Base-by-base conservation (phyloP, 2,113 vertebrate species). In the rat (Rattus norvegicus) region DNA sequence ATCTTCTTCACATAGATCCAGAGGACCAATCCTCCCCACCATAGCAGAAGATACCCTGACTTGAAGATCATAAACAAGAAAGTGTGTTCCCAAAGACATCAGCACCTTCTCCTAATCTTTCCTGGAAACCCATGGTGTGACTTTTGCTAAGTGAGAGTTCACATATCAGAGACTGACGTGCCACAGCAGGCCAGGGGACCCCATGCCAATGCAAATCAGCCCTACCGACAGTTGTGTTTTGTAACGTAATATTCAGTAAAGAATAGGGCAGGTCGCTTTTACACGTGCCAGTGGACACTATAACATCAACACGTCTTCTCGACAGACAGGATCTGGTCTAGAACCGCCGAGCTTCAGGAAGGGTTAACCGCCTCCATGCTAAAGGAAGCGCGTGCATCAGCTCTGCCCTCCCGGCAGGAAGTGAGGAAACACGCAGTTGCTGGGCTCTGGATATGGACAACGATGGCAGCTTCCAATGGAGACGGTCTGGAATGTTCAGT, bases 41-140 rank as follows among this genome's bases (percentile, higher is more conserved):
- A 1, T 3, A 39, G 56, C 56, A 85, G 77, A 90, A 43, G 77
- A 83, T 28, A 3, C 13, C 33, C 36, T 1, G 5, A 20, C 24
- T 36, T 43, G 28, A 39, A 33, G 75, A 20, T 4, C 4, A 0
- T 43, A 72, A 75, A 9, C 49, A 11, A 65, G 47, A 24, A 88
- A 70, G 49, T 49, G 24, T 6, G 19, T 2, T 84, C n/a, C 52
- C 9, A 16, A 59, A 59, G 91, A n/a, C 2, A 22, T 3, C 28
- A 1, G 19, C 33, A 7, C 54, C 73, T 67, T 88, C 76, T 72
- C 47, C 86, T 47, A 22, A 20, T 59, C 83, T 7, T 56, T 61
- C 22, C 39, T 0, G 0, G 1, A 1, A 14, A 39, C n/a, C 13
- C 30, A 1, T 9, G 4, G 9, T 4, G 47, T 73, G 47, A 91